Conservation (phyloP, 2,797 vertebrate genomes). For the Alca torda region DNA sequence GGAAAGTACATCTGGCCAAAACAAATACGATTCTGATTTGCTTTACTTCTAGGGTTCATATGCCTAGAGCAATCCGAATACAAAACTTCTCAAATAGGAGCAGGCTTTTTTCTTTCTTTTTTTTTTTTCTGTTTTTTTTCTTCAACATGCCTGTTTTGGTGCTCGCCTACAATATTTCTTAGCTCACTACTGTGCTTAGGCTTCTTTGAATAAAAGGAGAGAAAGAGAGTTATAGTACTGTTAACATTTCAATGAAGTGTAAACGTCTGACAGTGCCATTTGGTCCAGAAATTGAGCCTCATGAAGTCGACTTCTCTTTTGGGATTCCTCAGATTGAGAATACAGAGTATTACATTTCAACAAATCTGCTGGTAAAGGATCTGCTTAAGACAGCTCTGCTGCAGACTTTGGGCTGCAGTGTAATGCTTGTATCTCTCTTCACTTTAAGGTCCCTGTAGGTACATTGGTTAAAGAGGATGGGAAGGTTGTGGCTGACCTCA, state of each 20-base stretch:
- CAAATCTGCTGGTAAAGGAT: not conserved
- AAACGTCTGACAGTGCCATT: not conserved
- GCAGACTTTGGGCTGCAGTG: not conserved
- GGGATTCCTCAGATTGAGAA: not conserved
- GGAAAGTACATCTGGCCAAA: not conserved
- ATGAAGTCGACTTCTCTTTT: not conserved
- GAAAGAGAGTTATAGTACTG: not conserved
- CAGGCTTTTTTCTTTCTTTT: not conserved
- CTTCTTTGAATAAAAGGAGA: not conserved
- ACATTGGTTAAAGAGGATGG: slow-evolving; percentile 89
- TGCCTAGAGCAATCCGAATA: not conserved
- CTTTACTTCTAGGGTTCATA: not conserved
- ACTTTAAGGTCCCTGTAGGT: slow-evolving; percentile 87
- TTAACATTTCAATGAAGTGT: not conserved
- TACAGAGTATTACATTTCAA: not conserved
- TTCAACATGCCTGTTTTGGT: not conserved
- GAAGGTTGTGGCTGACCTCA: slow-evolving; percentile 82
- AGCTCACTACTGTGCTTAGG: not conserved
- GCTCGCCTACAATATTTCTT: not conserved
- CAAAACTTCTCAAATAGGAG: not conserved
- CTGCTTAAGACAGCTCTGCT: not conserved
- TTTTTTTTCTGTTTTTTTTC: too few relatives aligned
- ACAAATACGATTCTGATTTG: not conserved
- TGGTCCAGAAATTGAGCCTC: not conserved
- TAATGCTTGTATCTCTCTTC: not conserved